A percentile compares a stretch with the other conserved stretches of the same genome.
phyloP scores from a whole-genome alignment of 2,888 invertebrate species.

The Tenthredo notha region DNA sequence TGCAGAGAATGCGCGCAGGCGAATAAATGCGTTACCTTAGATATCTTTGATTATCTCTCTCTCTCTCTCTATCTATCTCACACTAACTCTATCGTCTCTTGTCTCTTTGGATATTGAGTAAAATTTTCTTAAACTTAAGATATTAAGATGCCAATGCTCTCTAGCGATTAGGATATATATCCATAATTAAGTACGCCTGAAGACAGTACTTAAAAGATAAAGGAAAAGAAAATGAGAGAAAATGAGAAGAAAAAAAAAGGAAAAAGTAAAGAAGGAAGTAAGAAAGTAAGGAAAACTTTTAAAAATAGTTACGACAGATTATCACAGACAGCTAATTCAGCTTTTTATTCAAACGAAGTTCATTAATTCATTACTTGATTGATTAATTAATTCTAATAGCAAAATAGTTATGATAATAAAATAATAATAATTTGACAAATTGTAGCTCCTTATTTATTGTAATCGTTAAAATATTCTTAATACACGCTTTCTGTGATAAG shows the following conservation, averaged over 20 bases:
- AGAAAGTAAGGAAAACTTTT: conserved; percentile 48
- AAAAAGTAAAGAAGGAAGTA: conserved; percentile 31
- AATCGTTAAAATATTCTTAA: conserved; percentile 31
- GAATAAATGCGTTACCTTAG: conserved; percentile 36
- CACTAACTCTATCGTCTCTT: neutral
- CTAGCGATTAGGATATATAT: conserved; percentile 42
- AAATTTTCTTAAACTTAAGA: conserved; percentile 35
- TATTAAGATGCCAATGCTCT: conserved; percentile 52
- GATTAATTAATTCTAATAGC: neutral
- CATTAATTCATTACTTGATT: neutral
- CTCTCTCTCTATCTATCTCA: neutral
- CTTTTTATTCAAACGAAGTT: neutral
- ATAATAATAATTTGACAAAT: conserved; percentile 23
- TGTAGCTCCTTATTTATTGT: neutral
- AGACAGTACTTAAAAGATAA: conserved; percentile 52
- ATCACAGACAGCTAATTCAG: conserved; percentile 36
- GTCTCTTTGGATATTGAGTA: conserved; percentile 19
- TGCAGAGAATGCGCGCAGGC: neutral
- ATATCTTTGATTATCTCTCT: conserved; percentile 10
- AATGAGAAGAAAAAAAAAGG: conserved; percentile 54
- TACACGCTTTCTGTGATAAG: conserved; percentile 42
- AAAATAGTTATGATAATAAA: neutral
- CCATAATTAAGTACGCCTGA: conserved; percentile 28
- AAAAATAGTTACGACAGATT: conserved; percentile 23
- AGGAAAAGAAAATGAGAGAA: conserved; percentile 50